These are phyloP conservation scores for Nemopilema nomurai DNA, from an alignment of 30 jellyfish, hydroid and myxozoan species.

Conservation along the genomic window DNA sequence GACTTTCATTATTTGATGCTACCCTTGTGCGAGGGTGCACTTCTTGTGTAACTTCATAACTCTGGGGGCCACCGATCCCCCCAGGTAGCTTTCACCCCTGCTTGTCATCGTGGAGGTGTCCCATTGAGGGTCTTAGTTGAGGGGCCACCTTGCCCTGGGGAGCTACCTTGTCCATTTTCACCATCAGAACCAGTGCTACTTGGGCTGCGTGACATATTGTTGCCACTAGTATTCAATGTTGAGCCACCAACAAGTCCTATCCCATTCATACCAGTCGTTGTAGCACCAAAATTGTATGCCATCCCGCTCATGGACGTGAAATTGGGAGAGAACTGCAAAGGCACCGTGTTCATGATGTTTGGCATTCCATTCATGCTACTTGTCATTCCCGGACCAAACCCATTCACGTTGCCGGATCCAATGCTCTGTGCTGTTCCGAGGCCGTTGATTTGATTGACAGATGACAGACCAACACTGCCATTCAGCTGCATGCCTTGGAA, in stretches of 20 bases:
- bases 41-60: too few relatives aligned
- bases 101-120: constrained; percentile 60
- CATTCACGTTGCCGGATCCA: constrained; percentile 56
- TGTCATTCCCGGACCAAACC: constrained; percentile 10
- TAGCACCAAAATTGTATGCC: constrained; percentile 52
- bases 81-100: too few relatives aligned
- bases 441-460: constrained; percentile 64
- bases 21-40: too few relatives aligned
- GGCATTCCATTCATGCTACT: constrained; percentile 53
- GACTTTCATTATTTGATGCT: too few relatives aligned
- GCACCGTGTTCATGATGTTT: constrained; percentile 53
- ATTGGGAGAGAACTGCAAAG: constrained; percentile 74
- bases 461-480: constrained; percentile 56
- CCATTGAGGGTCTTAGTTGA: constrained; percentile 40
- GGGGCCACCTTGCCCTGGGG: constrained; percentile 61
- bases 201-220: constrained; percentile 75
- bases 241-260: constrained; percentile 64
- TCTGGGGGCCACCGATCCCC: too few relatives aligned
- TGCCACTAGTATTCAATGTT: constrained; percentile 57
- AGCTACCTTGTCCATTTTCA: constrained; percentile 78
- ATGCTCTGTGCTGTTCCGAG: constrained; percentile 30
- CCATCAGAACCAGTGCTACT: constrained; percentile 88
- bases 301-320: constrained; percentile 62
- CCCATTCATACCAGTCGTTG: constrained; percentile 50
- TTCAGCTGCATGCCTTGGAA: constrained; percentile 62